Evolutionary conservation across 2,888 invertebrate genomes (phyloP), one percentile per base, ranked within the genome.

Genomic region (Temnothorax rugatulus): DNA sequence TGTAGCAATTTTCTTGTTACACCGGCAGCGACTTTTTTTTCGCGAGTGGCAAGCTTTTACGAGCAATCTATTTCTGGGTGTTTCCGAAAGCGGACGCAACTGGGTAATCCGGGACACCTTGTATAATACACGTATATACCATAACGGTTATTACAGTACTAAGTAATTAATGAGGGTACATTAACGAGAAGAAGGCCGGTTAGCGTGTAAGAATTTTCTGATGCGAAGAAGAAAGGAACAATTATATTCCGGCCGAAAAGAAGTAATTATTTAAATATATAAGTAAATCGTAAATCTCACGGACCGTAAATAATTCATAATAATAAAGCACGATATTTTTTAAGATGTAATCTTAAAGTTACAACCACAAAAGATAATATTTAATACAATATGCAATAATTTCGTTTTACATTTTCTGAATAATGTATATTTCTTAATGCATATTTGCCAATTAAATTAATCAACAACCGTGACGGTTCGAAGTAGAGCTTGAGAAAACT

Each of bases 71-170:
- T 79, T 79, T 79, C 25, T 59, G 79, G 79, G 34, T 71, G 73
- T 79, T 71, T 71, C 79, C 71, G 5, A 79, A 79, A 71, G 79
- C 59, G 47, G 79, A 52, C 71, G 34, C 71, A 79, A 79, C 73
- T 79, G 73, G 73, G 73, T 59, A 71, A 79, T 79, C 79, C 79
- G 73, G 79, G 59, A 71, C 73, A 79, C 41, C 73, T 77, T 68
- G 59, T 54, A 79, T 11, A 77, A 77, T 34, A 79, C 29, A 64
- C 47, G 3, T 18, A 8, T 66, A 79, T 71, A 44, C 59, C 73
- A 41, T 79, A 79, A 79, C 44, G 71, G 79, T 79, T 69, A 79
- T 71, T 79, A 71, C 57, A 79, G 79, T 47, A 69, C 71, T 47
- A 79, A 69, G 57, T 79, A 79, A 79, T 71, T 79, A 79, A 79